Conservation (phyloP, 2,113 vertebrate genomes). For the Pachycephala philippinensis region DNA sequence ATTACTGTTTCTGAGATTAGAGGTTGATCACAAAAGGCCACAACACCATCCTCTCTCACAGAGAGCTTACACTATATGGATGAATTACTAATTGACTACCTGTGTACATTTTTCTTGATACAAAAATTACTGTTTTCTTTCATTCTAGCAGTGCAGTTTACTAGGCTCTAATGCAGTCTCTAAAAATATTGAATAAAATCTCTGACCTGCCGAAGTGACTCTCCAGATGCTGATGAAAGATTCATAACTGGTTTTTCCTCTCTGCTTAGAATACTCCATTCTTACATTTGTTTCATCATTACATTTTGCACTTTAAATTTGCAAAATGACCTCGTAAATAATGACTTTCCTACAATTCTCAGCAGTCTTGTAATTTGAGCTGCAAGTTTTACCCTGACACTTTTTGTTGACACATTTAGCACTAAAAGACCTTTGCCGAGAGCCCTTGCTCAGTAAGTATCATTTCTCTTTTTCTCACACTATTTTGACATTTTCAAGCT, state of each 20-base stretch:
- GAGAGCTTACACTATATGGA: background rate
- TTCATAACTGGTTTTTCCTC: background rate
- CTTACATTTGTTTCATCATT: background rate
- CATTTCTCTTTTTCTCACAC: slow-evolving; percentile 4
- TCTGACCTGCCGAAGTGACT: background rate
- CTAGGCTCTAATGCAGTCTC: background rate
- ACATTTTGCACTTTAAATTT: background rate
- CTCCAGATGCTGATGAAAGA: background rate
- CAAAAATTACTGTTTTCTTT: background rate
- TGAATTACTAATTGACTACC: background rate
- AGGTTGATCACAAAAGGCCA: background rate
- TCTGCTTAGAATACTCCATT: background rate
- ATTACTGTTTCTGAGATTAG: background rate
- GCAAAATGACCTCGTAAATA: background rate
- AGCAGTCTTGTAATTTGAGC: background rate
- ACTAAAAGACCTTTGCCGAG: background rate
- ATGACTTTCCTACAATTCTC: background rate
- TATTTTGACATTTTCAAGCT: background rate
- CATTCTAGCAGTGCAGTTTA: background rate
- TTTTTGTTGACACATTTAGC: background rate
- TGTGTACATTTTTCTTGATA: background rate
- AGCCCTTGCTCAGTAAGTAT: background rate
- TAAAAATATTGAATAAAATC: background rate
- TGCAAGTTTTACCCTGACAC: background rate
- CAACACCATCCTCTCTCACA: background rate